phyloP scores from a whole-genome alignment of 2,113 vertebrate species.

The Petaurus breviceps region DNA sequence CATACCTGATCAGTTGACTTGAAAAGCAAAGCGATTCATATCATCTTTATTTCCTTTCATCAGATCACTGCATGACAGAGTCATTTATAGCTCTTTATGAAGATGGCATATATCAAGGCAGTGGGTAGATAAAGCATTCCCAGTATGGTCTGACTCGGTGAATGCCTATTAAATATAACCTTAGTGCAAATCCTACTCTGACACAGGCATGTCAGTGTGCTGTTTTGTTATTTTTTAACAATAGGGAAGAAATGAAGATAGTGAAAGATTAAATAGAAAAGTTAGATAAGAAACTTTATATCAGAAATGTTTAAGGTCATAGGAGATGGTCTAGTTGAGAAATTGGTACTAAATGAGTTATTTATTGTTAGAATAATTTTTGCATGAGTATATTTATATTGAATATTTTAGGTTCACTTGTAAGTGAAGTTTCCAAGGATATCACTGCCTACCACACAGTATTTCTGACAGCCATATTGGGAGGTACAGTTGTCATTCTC shows the following conservation, averaged over 20 bases:
- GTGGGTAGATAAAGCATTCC: neutral
- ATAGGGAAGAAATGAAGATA: neutral
- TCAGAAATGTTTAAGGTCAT: neutral
- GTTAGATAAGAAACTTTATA: neutral
- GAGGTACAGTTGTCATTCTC: constrained; percentile 90
- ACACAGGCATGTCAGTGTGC: neutral
- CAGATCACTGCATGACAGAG: neutral
- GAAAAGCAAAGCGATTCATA: neutral
- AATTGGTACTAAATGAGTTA: constrained; percentile 8
- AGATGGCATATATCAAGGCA: neutral
- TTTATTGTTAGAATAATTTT: constrained; percentile 31
- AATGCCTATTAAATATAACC: neutral
- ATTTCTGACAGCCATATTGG: constrained; percentile 92
- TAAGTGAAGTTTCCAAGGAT: constrained; percentile 86
- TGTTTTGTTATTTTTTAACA: neutral
- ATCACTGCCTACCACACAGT: constrained; percentile 92
- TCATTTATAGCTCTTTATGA: neutral
- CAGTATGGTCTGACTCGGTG: neutral
- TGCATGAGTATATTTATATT: constrained; percentile 65
- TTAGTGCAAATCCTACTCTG: neutral
- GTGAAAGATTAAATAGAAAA: neutral
- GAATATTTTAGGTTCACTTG: constrained; percentile 85
- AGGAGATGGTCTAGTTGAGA: neutral
- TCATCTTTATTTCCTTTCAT: neutral
- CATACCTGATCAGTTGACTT: neutral